A percentile compares a stretch with the other conserved stretches of the same genome.
phyloP scores from a whole-genome alignment of 1,140 invertebrate genomes.

The Planococcus citri region DNA sequence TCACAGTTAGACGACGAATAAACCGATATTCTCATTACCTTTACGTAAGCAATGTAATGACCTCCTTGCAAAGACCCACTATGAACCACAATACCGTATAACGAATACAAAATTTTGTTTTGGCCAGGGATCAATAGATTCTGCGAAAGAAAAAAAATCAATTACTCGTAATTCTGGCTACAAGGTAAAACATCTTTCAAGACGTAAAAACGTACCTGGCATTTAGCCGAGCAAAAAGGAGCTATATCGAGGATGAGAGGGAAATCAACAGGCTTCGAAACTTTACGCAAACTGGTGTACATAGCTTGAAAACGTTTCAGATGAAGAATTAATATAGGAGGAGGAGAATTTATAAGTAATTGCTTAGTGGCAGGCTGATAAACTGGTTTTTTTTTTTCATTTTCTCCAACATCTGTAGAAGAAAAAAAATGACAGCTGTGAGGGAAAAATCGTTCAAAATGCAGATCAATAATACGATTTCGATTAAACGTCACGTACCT shows the following conservation, averaged over 20 bases:
- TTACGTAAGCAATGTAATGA: constrained; percentile 93
- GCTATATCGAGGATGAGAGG: constrained; percentile 74
- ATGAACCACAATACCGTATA: constrained; percentile 93
- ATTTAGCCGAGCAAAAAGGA: constrained; percentile 73
- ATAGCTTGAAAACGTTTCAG: constrained; percentile 75
- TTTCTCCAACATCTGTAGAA: constrained; percentile 30
- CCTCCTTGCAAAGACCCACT: constrained; percentile 78
- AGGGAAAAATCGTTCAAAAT: too few species aligned
- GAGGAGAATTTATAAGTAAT: constrained; percentile 77
- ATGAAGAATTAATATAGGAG: constrained; percentile 86
- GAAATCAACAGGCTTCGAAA: constrained; percentile 76
- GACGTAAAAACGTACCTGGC: constrained; percentile 38
- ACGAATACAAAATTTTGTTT: constrained; percentile 63
- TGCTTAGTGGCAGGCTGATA: constrained; percentile 85
- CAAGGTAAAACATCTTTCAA: neutral
- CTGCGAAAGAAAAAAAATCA: constrained; percentile 20
- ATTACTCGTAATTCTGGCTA: neutral
- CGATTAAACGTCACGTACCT: constrained; percentile 31
- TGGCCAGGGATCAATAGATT: constrained; percentile 33
- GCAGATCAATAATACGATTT: too few species aligned
- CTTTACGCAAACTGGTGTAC: constrained; percentile 54
- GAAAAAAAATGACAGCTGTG: constrained; percentile 21
- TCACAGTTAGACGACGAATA: constrained; percentile 35
- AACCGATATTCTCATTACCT: constrained; percentile 38
- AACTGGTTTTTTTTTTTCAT: constrained; percentile 50